A percentile compares a stretch with the other conserved stretches of the same genome.
Conservation (phyloP, 2,888 invertebrate species). For the Diarsia mendica region DNA sequence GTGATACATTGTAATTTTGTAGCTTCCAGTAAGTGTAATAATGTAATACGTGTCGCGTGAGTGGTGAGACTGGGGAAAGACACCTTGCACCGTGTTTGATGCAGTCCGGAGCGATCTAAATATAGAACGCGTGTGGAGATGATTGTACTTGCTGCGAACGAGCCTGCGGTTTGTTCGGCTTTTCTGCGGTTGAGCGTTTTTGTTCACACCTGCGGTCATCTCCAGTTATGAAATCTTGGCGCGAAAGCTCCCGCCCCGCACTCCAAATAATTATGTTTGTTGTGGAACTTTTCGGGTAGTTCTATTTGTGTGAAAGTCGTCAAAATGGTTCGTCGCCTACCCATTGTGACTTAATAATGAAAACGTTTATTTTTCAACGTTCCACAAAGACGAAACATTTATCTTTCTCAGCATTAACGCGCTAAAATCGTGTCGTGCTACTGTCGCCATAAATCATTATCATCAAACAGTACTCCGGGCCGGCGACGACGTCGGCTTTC, state of each 20-base stretch:
- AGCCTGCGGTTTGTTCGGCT: slow-evolving; percentile 79
- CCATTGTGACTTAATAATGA: slow-evolving; percentile 69
- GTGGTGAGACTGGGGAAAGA: slow-evolving; percentile 66
- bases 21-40: slow-evolving; percentile 70
- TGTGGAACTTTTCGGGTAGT: slow-evolving; percentile 50
- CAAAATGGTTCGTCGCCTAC: slow-evolving; percentile 61
- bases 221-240: slow-evolving; percentile 75
- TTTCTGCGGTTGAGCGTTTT: slow-evolving; percentile 82
- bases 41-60: slow-evolving; percentile 74
- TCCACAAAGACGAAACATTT: slow-evolving; percentile 83
- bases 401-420: slow-evolving; percentile 86
- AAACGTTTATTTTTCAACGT: slow-evolving; percentile 78
- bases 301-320: slow-evolving; percentile 62
- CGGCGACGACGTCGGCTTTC: slow-evolving; percentile 84
- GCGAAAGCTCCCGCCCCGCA: slow-evolving; percentile 63
- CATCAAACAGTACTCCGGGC: slow-evolving; percentile 84
- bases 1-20: slow-evolving; percentile 72
- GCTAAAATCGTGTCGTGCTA: slow-evolving; percentile 85
- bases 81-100: slow-evolving; percentile 79
- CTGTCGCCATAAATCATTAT: slow-evolving; percentile 89
- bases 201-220: slow-evolving; percentile 82
- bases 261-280: slow-evolving; percentile 60
- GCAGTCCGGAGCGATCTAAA: slow-evolving; percentile 81
- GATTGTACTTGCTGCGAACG: slow-evolving; percentile 80
- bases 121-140: slow-evolving; percentile 83